Evolutionary conservation across 2,888 invertebrate genomes (phyloP).

Genomic region (Molorchus minor): DNA sequence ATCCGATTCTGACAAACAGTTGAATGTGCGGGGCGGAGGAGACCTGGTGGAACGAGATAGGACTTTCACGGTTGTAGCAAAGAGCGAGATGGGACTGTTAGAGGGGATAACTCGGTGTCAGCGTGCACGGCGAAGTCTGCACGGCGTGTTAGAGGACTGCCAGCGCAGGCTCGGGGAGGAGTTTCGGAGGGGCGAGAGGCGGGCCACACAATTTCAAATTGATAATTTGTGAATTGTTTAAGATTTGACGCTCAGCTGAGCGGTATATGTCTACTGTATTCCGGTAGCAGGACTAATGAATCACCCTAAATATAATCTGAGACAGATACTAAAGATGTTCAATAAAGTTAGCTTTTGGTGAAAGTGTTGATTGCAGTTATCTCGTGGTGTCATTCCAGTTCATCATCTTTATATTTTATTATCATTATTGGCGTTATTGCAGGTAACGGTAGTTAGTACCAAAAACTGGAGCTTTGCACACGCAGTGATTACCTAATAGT

Average conservation of each 20-base stretch:
- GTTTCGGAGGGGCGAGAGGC: conserved; percentile 57
- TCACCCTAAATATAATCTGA: conserved; percentile 37
- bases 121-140: conserved; percentile 47
- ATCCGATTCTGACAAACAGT: conserved; percentile 54
- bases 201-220: conserved; percentile 60
- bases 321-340: conserved; percentile 23
- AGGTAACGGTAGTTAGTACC: too few species aligned
- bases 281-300: conserved; percentile 56
- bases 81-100: conserved; percentile 47
- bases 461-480: too few species aligned
- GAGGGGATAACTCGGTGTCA: conserved; percentile 53
- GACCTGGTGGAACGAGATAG: conserved; percentile 38
- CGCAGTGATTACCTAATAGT: too few species aligned
- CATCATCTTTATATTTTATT: too few species aligned
- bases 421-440: too few species aligned
- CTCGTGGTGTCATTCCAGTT: too few species aligned
- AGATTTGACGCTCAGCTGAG: conserved; percentile 62
- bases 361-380: conserved; percentile 15
- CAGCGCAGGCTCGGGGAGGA: conserved; percentile 62
- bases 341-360: conserved; percentile 24
- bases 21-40: conserved; percentile 50
- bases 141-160: conserved; percentile 51
- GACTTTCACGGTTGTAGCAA: conserved; percentile 26
- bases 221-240: conserved; percentile 64
- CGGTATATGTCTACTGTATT: conserved; percentile 52